Percentiles rank a stretch among this genome's conserved stretches.
Evolutionary conservation across 2,888 invertebrate genomes (phyloP).

Genomic region (Sinelater perroti): DNA sequence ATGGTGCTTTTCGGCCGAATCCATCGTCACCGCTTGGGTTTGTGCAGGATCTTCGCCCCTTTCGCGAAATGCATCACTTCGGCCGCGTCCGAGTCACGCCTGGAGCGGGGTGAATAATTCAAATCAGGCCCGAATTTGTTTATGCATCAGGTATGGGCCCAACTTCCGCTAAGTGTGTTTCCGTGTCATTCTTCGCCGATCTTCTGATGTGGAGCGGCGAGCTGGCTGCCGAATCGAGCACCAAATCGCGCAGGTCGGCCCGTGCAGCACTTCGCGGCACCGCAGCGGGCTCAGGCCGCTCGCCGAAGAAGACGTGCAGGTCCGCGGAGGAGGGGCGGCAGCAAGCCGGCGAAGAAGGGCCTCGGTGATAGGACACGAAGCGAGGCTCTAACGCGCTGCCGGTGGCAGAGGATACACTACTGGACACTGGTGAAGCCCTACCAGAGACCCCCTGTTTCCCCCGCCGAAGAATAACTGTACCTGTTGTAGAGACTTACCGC

Average conservation of each 20-base stretch:
- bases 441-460: constrained; percentile 48
- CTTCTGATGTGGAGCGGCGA: constrained; percentile 15
- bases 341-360: too few relatives aligned
- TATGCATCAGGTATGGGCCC: constrained; percentile 26
- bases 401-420: constrained; percentile 53
- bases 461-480: constrained; percentile 58
- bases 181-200: constrained; percentile 49
- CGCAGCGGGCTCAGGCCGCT: too few relatives aligned
- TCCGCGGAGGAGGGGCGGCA: too few relatives aligned
- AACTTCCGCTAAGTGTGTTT: constrained; percentile 51
- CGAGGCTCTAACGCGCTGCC: constrained; percentile 48
- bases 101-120: constrained; percentile 25
- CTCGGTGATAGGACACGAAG: too few relatives aligned
- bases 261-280: too few relatives aligned
- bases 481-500: constrained; percentile 59
- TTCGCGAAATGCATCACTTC: constrained; percentile 50
- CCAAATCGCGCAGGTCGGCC: too few relatives aligned
- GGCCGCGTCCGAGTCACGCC: constrained; percentile 23
- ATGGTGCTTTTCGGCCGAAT: too few relatives aligned
- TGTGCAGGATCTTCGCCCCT: constrained; percentile 46
- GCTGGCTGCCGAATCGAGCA: too few relatives aligned
- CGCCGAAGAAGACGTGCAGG: too few relatives aligned
- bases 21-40: constrained; percentile 49
- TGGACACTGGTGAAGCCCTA: constrained; percentile 56
- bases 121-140: constrained; percentile 24